Conservation (phyloP, 37 sponge, comb jelly and placozoan species). For the Halisarca cf. caerulea region DNA sequence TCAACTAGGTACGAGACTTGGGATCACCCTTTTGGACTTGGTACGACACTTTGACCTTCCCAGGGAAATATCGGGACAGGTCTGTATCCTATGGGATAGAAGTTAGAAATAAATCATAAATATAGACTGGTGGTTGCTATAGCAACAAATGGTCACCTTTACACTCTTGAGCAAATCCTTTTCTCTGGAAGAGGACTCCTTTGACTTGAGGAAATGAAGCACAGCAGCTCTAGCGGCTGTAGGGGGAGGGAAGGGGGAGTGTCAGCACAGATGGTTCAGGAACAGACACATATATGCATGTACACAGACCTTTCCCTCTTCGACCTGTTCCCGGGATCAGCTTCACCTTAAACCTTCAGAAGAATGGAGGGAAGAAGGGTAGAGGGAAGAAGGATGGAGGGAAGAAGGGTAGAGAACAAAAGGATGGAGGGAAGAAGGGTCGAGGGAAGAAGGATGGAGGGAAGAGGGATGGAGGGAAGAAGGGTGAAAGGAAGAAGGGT, state of each 20-base stretch:
- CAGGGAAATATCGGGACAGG: constrained; percentile 78
- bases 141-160: constrained; percentile 50
- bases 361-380: too few relatives aligned
- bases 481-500: too few relatives aligned
- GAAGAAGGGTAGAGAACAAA: too few relatives aligned
- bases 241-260: neutral
- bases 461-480: too few relatives aligned
- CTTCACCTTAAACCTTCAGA: constrained; percentile 86
- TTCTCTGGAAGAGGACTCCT: constrained; percentile 71
- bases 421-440: too few relatives aligned
- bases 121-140: neutral
- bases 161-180: constrained; percentile 90
- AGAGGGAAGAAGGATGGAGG: too few relatives aligned
- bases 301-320: constrained; percentile 79
- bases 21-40: too few relatives aligned
- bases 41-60: constrained; percentile 70
- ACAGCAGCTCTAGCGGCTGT: constrained; percentile 86
- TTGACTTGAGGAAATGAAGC: constrained; percentile 65
- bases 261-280: neutral
- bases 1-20: too few relatives aligned
- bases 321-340: constrained; percentile 82
- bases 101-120: neutral
- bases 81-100: constrained; percentile 66
- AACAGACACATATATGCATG: neutral
- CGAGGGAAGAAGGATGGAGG: too few relatives aligned